Base-by-base conservation (phyloP, 2,113 vertebrate species). In the Microcebus tavaratra region DNA sequence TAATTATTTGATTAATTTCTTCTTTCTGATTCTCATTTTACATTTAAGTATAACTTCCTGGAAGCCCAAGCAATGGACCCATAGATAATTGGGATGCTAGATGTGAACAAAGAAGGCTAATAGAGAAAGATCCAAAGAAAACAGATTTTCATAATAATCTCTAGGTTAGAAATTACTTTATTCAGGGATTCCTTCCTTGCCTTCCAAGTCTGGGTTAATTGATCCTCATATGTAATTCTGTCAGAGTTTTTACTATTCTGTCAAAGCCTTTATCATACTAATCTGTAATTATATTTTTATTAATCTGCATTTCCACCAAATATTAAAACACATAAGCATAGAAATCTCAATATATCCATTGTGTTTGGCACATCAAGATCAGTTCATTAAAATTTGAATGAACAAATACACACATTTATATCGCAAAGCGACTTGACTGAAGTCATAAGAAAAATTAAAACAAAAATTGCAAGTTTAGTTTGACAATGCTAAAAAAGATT, bases 131-230 rank as follows among this genome's bases (percentile, higher is more conserved):
- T 6, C 8, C 25, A 81, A 76, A 39, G 25, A 90, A 95, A 91
- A 29, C 61, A 94, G 17, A 81, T 91, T 90, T 72, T 93, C 34
- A 50, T 39, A 72, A 25, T 59, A 61, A 88, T 72, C 13, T 8
- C 9, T 53, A 85, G 5, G 88, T 92, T 95, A 88, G 21, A 85
- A 93, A 76, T 84, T 36, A 80, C 29, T n/a, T 78, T 88, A 65
- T 70, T 73, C 9, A 63, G 12, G 12, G 27, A 73, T 70, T 0
- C 2, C 55, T 91, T 72, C 20, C 42, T 83, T 65, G 45, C 10
- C 14, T 50, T 29, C 18, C 13, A 55, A 29, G 8, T 78, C n/a
- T 59, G 17, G 5, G 31, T 75, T 68, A 89, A 89, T 73, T 79
- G 3, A 53, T 34, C 8, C 9, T 79, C 12, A 45, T 36, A 23